These are phyloP conservation scores for Egretta garzetta DNA, from an alignment of 2,113 vertebrate genomes.

Conservation along the genomic window DNA sequence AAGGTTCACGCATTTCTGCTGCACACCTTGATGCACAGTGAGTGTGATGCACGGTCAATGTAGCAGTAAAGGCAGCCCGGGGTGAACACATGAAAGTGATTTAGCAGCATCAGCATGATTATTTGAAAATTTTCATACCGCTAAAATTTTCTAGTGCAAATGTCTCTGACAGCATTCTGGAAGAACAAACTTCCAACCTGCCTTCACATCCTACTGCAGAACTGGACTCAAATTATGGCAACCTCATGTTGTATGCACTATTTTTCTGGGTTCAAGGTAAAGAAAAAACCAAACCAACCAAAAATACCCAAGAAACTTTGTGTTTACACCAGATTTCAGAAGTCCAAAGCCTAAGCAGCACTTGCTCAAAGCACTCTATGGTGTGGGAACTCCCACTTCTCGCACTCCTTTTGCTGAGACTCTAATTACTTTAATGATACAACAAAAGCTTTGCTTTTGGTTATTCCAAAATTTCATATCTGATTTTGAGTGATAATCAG, in stretches of 20 bases:
- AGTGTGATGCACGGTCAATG: background rate
- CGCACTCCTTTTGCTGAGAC: background rate
- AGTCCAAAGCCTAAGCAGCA: background rate
- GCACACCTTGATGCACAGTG: accelerated
- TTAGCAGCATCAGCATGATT: background rate
- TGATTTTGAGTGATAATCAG: background rate
- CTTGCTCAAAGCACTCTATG: background rate
- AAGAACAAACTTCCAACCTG: background rate
- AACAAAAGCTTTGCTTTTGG: background rate
- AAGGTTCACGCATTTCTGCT: background rate
- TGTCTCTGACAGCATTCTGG: background rate
- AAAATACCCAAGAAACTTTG: background rate
- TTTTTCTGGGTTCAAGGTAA: background rate
- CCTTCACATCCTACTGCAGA: background rate
- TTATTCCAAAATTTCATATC: background rate
- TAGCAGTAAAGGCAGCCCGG: background rate
- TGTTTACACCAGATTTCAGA: background rate
- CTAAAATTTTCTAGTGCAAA: background rate
- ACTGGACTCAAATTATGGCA: background rate
- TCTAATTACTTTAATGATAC: background rate
- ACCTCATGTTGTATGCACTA: too few species aligned
- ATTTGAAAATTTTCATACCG: background rate
- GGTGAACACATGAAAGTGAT: background rate
- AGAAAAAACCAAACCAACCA: background rate
- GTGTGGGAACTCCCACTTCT: background rate